Evolutionary conservation across 2,888 invertebrate genomes (phyloP), one percentile per base, ranked within the genome.

Genomic region (Ecliptopera silaceata): DNA sequence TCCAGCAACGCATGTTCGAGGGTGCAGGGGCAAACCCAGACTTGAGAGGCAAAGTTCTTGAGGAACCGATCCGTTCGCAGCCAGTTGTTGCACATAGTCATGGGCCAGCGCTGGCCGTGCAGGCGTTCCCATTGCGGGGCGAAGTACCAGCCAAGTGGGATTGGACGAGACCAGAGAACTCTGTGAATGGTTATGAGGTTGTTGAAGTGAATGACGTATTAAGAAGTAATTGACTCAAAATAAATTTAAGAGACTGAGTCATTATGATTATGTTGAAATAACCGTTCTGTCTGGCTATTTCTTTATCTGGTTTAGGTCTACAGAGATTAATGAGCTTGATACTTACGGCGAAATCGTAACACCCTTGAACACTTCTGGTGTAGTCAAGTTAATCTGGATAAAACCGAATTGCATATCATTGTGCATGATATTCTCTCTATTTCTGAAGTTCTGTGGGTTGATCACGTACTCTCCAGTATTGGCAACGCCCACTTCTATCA

Each of bases 111-210:
- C 4, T 82, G 78, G 0, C 99, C 99, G 69, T 96, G 94, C 44
- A 93, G 80, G 13, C 94, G 90, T 77, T 96, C 95, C 98, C 98
- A 98, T 81, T 98, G 97, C 0, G 95, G 94, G 0, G 93, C 94
- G 77, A 98, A 97, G 80, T 98, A 98, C 98, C 98, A 98, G 0
- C 93, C 97, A 10, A 98, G 87, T 1, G 98, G 98, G 63, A 98
- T 96, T 0, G 98, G 97, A 56, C 95, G 93, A 74, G 97, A 97
- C 98, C 98, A 98, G 10, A 98, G 91, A 0, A 96, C 92, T 0
- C 93, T 94, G 75, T 34, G 66, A 72, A 56, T 39, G 12, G 34
- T 18, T 26, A 26, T 26, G 26, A 8, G 6, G 4, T 6, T 22
- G 8, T 22, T 22, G 22, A 22, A 22, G 22, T 26, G 26, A 26